phyloP scores from a whole-genome alignment of 2,888 invertebrate species.

The Troides oblongomaculatus region DNA sequence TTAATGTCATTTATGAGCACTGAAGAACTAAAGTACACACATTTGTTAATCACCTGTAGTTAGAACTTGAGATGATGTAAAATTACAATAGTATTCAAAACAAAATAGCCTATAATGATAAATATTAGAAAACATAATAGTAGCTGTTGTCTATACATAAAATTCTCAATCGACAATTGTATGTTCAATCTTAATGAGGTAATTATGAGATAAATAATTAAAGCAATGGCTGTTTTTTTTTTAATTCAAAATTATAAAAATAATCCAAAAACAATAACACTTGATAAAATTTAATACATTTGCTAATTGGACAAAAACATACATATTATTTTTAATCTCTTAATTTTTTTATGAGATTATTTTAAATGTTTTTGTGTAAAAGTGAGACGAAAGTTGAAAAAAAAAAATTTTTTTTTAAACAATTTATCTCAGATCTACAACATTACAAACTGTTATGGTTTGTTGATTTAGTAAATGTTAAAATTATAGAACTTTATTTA shows the following conservation, averaged over 20 bases:
- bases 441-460: too few species aligned
- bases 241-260: not conserved
- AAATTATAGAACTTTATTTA: not conserved
- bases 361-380: too few species aligned
- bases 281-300: too few species aligned
- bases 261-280: not conserved
- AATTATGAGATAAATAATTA: constrained; percentile 9
- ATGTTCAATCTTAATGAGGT: constrained; percentile 1
- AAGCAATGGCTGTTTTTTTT: not conserved
- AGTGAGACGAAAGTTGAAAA: too few species aligned
- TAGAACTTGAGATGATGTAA: constrained; percentile 7
- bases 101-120: constrained; percentile 10
- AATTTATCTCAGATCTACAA: too few species aligned
- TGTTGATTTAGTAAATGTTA: not conserved
- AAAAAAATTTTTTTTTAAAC: too few species aligned
- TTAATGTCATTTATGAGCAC: not conserved
- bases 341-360: too few species aligned
- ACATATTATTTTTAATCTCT: too few species aligned
- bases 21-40: not conserved
- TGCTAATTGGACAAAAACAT: too few species aligned
- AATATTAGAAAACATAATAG: constrained; percentile 5
- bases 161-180: constrained; percentile 18
- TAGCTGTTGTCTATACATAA: constrained; percentile 12
- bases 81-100: constrained; percentile 9
- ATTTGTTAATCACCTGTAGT: not conserved